These are phyloP conservation scores for Salvelinus alpinus DNA, from an alignment of 2,113 vertebrate genomes.

Conservation along the genomic window DNA sequence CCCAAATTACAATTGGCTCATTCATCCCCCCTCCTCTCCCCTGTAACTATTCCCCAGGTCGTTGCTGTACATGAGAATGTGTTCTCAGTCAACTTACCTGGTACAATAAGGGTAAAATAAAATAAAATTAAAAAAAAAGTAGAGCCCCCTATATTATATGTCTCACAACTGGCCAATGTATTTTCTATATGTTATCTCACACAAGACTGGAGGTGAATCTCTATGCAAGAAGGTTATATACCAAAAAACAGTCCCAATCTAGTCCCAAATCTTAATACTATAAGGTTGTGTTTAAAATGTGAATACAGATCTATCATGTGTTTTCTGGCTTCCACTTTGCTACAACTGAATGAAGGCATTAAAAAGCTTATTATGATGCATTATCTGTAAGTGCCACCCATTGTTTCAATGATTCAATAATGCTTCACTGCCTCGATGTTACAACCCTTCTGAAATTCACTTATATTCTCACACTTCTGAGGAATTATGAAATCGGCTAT, in stretches of 20 bases:
- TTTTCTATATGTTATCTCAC: too few relatives aligned
- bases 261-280: conserved; percentile 48
- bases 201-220: background rate
- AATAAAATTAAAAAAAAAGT: too few relatives aligned
- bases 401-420: conserved; percentile 25
- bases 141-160: too few relatives aligned
- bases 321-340: conserved; percentile 62
- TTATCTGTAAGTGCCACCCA: conserved; percentile 69
- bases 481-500: too few relatives aligned
- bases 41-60: too few relatives aligned
- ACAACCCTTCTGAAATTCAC: conserved; percentile 27
- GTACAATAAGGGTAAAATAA: too few relatives aligned
- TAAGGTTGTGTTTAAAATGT: conserved; percentile 51
- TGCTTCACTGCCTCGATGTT: too few relatives aligned
- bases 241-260: background rate
- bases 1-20: conserved; percentile 25
- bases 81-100: too few relatives aligned
- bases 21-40: too few relatives aligned
- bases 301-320: conserved; percentile 66
- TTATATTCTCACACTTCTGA: too few relatives aligned
- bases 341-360: conserved; percentile 54
- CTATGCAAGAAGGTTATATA: background rate
- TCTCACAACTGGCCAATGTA: too few relatives aligned
- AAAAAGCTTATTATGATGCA: conserved; percentile 70
- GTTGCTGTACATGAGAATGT: too few relatives aligned